These are phyloP conservation scores for Physocephala rufipes DNA, from an alignment of 2,888 invertebrate species.

Conservation along the genomic window DNA sequence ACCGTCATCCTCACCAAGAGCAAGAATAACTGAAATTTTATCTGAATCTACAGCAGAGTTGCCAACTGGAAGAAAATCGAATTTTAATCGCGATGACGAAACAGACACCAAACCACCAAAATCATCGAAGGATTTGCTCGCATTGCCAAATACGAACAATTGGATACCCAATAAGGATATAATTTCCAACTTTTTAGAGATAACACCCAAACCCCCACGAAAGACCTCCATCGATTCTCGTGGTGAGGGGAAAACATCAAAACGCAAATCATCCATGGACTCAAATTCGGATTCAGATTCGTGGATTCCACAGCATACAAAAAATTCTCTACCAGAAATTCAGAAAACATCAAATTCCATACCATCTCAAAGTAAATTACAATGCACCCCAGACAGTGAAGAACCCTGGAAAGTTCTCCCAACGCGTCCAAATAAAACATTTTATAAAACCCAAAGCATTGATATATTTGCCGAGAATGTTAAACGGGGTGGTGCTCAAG, in stretches of 20 bases:
- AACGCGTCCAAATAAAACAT: constrained; percentile 42
- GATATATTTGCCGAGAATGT: constrained; percentile 59
- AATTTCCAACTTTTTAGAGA: constrained; percentile 50
- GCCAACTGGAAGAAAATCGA: not conserved
- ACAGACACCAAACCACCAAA: no score
- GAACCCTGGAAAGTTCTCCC: constrained; percentile 51
- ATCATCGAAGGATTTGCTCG: not conserved
- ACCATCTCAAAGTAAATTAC: constrained; percentile 44
- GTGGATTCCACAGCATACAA: constrained; percentile 51
- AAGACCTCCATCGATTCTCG: constrained; percentile 35
- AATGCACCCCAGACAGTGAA: constrained; percentile 47
- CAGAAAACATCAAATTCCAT: constrained; percentile 40
- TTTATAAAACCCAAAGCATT: constrained; percentile 60
- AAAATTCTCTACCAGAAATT: constrained; percentile 6
- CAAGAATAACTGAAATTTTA: constrained; percentile 45
- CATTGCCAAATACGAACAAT: constrained; percentile 40
- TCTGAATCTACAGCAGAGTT: not conserved
- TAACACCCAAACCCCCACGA: constrained; percentile 45
- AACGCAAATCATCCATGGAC: constrained; percentile 51
- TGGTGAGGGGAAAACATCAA: constrained; percentile 23
- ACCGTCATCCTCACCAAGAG: constrained; percentile 41
- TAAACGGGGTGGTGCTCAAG: constrained; percentile 45
- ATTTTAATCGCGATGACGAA: no score
- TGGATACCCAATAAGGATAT: constrained; percentile 57
- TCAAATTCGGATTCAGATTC: constrained; percentile 53